These are phyloP conservation scores for Aphidoletes aphidimyza DNA, from an alignment of 2,888 invertebrate genomes.

Conservation along the genomic window DNA sequence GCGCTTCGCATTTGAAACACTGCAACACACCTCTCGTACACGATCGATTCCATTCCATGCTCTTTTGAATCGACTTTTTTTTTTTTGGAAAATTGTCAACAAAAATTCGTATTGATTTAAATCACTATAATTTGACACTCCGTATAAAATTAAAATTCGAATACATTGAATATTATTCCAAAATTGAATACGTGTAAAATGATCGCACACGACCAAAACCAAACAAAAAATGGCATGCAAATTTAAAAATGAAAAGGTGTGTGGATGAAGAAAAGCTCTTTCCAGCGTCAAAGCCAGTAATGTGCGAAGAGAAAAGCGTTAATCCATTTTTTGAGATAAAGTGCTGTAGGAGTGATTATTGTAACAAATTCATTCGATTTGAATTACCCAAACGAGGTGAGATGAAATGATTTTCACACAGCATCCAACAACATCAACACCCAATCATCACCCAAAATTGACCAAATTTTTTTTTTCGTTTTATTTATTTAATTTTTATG, in stretches of 20 bases:
- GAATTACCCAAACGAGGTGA: background rate
- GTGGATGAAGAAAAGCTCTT: constrained; percentile 70
- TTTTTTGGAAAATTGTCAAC: too few species aligned
- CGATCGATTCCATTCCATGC: background rate
- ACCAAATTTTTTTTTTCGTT: too few species aligned
- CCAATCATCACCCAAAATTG: background rate
- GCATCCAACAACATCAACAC: background rate
- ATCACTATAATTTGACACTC: too few species aligned
- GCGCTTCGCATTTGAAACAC: background rate
- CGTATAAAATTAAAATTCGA: too few species aligned
- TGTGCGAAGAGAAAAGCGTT: constrained; percentile 69
- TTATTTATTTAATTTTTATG: too few species aligned
- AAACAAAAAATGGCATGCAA: too few species aligned
- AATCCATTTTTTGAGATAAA: constrained; percentile 65
- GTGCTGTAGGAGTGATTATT: constrained; percentile 76
- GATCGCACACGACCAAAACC: too few species aligned
- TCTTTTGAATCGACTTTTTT: too few species aligned
- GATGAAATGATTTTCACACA: background rate
- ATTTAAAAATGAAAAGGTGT: constrained; percentile 74
- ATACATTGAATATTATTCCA: too few species aligned
- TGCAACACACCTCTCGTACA: background rate
- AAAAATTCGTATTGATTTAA: too few species aligned
- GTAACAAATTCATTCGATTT: constrained; percentile 70
- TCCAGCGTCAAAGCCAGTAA: constrained; percentile 72
- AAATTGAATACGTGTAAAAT: too few species aligned